Evolutionary conservation across 1,140 invertebrate genomes (phyloP).

Genomic region (Rhyacophila brunnea): DNA sequence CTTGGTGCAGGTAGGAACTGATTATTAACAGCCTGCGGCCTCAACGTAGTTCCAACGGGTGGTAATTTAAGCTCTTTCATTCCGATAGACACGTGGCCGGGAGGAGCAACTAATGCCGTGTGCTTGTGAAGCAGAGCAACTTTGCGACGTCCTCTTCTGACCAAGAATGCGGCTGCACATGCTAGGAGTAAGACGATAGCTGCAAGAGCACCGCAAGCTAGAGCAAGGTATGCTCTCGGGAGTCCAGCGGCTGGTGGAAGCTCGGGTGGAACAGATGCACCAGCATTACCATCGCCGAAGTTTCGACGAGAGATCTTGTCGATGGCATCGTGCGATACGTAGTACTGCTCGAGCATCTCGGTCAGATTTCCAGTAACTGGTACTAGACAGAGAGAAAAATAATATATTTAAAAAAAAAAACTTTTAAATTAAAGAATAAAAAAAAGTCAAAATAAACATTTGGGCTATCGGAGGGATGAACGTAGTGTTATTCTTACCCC

Average conservation of each 20-base stretch:
- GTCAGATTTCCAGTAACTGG: slow-evolving; percentile 49
- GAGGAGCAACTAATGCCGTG: slow-evolving; percentile 51
- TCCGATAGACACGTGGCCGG: slow-evolving; percentile 60
- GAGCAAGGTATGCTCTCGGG: slow-evolving; percentile 71
- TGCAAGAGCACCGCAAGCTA: slow-evolving; percentile 76
- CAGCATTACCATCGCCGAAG: background rate
- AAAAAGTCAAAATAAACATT: too few species aligned
- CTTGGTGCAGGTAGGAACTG: slow-evolving; percentile 3
- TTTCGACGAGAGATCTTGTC: background rate
- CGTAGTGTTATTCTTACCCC: too few species aligned
- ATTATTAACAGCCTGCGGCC: background rate
- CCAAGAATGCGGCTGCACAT: slow-evolving; percentile 67
- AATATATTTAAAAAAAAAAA: background rate
- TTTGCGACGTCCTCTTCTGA: slow-evolving; percentile 70
- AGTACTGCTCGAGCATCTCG: slow-evolving; percentile 49
- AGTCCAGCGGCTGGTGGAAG: slow-evolving; percentile 36
- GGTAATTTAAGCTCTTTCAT: slow-evolving; percentile 65
- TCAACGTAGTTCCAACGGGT: slow-evolving; percentile 36
- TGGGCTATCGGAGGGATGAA: too few species aligned
- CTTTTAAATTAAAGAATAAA: too few species aligned
- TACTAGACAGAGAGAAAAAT: slow-evolving; percentile 38
- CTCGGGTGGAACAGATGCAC: slow-evolving; percentile 10
- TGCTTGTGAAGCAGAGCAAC: slow-evolving; percentile 67
- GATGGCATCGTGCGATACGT: slow-evolving; percentile 39
- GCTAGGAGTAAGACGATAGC: slow-evolving; percentile 68